Evolutionary conservation across 2,797 vertebrate genomes (phyloP).

Genomic region (Synanceia verrucosa): DNA sequence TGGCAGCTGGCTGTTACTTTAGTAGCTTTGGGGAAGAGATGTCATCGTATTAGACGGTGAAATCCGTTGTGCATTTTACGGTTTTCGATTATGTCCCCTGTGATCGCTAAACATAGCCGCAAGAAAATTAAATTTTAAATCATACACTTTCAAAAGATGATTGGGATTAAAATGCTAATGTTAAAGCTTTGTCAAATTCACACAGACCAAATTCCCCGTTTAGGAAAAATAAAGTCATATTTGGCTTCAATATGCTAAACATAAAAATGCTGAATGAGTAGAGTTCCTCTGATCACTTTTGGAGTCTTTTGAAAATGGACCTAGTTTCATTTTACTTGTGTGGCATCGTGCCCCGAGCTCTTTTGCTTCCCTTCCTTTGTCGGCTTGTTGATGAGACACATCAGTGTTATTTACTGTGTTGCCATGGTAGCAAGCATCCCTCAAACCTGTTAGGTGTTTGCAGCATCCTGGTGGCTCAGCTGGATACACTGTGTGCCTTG

Average conservation of each 20-base stretch:
- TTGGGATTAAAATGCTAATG: constrained; percentile 23
- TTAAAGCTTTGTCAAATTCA: constrained; percentile 8
- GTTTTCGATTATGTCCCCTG: constrained; percentile 59
- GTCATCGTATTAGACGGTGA: constrained; percentile 63
- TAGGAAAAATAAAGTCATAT: not conserved
- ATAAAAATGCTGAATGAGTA: constrained; percentile 15
- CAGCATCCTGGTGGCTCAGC: constrained; percentile 53
- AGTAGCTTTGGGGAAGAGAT: constrained; percentile 66
- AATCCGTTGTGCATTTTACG: constrained; percentile 68
- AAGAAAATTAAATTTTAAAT: constrained; percentile 30
- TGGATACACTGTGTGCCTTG: constrained; percentile 52
- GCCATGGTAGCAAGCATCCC: constrained; percentile 59
- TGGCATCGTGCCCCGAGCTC: constrained; percentile 19
- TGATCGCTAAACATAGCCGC: constrained; percentile 41
- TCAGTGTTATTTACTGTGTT: constrained; percentile 54
- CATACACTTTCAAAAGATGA: constrained; percentile 26
- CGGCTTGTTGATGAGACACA: constrained; percentile 38
- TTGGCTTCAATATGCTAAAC: constrained; percentile 1
- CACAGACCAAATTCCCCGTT: not conserved
- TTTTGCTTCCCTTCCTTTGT: constrained; percentile 29
- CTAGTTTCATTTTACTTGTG: constrained; percentile 33
- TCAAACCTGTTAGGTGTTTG: constrained; percentile 44
- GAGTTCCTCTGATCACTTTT: constrained; percentile 15
- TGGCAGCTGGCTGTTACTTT: constrained; percentile 73
- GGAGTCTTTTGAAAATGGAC: constrained; percentile 38